Evolutionary conservation across 2,113 vertebrate species (phyloP), one percentile per base, ranked within the genome.

Genomic region (Ellobius talpinus): DNA sequence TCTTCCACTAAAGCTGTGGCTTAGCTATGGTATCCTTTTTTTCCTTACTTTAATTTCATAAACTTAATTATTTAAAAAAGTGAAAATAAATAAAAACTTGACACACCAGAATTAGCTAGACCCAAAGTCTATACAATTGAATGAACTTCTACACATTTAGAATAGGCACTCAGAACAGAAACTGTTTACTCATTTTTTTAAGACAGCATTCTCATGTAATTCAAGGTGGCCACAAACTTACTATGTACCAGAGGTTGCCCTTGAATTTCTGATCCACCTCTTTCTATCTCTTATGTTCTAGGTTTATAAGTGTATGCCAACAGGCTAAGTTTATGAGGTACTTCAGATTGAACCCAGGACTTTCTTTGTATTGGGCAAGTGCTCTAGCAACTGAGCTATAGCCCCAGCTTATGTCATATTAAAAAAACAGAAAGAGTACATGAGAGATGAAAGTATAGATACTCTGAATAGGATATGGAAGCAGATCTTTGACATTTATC

Each of bases 1-100:
- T 78, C 52, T 92, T 87, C 89, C 23, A 87, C 9, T 55, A 73
- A 42, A 70, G 47, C 19, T 73, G 45, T 86, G 24, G 31, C 39
- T 96, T 89, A 82, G 58, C 72, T 96, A 24, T 92, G 45, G 81
- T 76, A 68, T 31, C n/a, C 4, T 89, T 89, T 87, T 61, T 93
- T 66, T 79, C 7, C 2, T 66, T 85, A 26, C 4, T 65, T 31
- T 85, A 31, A 63, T 84, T 42, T 65, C 65, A 65, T 85, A 33
- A 84, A 42, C 24, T 5, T 63, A 14, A 63, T 10, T 84, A 63
- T 58, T 72, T 72, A 19, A 81, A 4, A 84, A 7, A 63, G 16
- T 31, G 39, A 17, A 63, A 42, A 19, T 85, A 42, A 63, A 42
- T 63, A 58, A 17, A 85, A 31, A 65, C 24, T 19, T 16, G 4